These are phyloP conservation scores for Cephus sareptanus DNA, from an alignment of 2,888 invertebrate species.

Conservation along the genomic window DNA sequence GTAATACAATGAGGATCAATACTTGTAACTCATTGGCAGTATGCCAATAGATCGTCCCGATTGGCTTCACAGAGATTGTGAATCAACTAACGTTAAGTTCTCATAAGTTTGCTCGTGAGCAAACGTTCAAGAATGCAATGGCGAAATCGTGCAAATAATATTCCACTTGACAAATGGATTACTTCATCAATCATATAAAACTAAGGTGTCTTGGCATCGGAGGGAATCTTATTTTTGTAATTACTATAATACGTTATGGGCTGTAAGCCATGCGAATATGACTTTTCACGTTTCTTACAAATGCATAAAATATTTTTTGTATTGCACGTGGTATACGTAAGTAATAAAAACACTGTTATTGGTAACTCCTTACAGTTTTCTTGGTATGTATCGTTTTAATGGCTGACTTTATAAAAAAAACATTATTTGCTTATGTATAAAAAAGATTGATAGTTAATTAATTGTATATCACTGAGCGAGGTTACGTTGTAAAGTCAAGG, in stretches of 20 bases:
- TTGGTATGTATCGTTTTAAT: background rate
- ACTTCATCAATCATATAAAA: background rate
- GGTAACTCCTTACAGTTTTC: background rate
- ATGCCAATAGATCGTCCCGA: background rate
- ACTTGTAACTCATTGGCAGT: background rate
- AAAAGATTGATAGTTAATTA: background rate
- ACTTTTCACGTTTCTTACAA: background rate
- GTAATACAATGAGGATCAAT: background rate
- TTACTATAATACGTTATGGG: background rate
- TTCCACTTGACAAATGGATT: background rate
- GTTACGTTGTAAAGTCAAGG: background rate
- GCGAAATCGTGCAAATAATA: background rate
- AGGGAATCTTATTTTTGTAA: background rate
- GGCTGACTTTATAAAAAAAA: too few relatives aligned
- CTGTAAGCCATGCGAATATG: background rate
- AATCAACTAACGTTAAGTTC: background rate
- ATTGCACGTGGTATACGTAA: background rate
- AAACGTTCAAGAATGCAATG: background rate
- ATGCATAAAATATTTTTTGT: background rate
- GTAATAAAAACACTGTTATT: background rate
- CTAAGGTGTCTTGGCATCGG: background rate
- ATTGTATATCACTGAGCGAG: background rate
- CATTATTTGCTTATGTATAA: background rate
- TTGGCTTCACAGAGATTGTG: background rate
- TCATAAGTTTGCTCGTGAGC: background rate